A percentile compares a stretch with the other conserved stretches of the same genome.
Conservation (phyloP, 2,797 vertebrate species). For the Eurystomus glaucurus region DNA sequence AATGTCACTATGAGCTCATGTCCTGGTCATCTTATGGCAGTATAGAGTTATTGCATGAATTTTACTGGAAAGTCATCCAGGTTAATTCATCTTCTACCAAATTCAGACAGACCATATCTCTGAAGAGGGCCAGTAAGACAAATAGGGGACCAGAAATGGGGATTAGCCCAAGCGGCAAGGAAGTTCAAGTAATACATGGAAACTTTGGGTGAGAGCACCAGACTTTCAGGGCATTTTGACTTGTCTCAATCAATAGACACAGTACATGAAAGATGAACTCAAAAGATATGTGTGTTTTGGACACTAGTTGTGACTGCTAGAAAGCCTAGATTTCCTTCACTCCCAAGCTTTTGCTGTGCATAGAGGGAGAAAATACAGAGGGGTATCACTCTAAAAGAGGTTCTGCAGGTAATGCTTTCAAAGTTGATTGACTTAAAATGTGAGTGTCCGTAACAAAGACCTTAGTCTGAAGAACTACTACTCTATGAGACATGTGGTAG, state of each 20-base stretch:
- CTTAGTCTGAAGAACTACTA: background rate
- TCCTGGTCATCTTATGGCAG: background rate
- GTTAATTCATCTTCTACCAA: background rate
- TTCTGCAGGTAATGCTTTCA: background rate
- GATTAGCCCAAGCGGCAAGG: background rate
- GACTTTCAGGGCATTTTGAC: background rate
- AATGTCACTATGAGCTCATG: accelerated
- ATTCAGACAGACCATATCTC: background rate
- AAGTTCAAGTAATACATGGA: background rate
- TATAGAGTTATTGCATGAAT: background rate
- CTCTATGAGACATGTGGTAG: accelerated
- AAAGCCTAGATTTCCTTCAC: background rate
- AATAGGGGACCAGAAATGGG: background rate
- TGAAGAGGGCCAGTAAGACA: background rate
- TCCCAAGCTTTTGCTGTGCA: background rate
- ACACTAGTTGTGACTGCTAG: background rate
- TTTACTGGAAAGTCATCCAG: background rate
- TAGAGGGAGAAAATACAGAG: background rate
- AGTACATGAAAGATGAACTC: background rate
- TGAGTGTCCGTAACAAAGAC: background rate
- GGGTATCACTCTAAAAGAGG: background rate
- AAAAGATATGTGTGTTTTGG: background rate
- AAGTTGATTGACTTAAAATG: background rate
- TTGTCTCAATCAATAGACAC: accelerated
- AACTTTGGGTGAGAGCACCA: background rate